Percentiles rank a stretch among this genome's conserved stretches.
Conservation (phyloP, 2,797 vertebrate species). For the Danionella dracula region DNA sequence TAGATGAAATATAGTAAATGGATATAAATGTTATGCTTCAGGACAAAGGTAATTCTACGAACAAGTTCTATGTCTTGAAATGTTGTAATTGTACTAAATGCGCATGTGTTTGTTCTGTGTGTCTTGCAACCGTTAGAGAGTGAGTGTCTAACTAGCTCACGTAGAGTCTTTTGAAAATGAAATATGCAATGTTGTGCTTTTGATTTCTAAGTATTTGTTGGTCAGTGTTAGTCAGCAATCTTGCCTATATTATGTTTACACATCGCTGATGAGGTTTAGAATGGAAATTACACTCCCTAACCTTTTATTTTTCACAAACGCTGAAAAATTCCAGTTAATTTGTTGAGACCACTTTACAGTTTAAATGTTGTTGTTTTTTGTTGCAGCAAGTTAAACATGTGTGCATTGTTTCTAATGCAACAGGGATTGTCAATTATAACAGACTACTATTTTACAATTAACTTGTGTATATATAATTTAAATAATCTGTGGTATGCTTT, state of each 20-base stretch:
- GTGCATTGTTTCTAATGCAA: neutral
- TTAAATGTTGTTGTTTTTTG: constrained; percentile 30
- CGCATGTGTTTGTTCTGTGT: neutral
- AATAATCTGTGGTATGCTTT: neutral
- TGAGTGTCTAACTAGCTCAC: neutral
- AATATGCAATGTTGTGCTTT: neutral
- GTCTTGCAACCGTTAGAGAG: neutral
- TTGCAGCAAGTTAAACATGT: neutral
- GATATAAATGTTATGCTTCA: neutral
- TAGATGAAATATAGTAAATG: too few relatives aligned
- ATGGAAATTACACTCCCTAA: neutral
- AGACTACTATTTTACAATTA: too few relatives aligned
- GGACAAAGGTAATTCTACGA: neutral
- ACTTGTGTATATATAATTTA: too few relatives aligned
- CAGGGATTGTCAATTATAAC: constrained; percentile 8
- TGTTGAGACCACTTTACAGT: constrained; percentile 38
- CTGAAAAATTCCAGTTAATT: constrained; percentile 42
- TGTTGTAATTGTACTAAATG: neutral
- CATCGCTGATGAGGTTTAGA: neutral
- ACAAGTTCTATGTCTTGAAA: neutral
- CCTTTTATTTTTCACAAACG: constrained; percentile 4
- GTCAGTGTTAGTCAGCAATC: constrained; percentile 21
- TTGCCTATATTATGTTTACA: neutral
- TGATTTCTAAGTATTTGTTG: constrained; percentile 6
- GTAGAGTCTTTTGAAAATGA: neutral